A percentile compares a stretch with the other conserved stretches of the same genome.
Conservation (phyloP, 2,797 vertebrate genomes). For the Nannoperca obscura region DNA sequence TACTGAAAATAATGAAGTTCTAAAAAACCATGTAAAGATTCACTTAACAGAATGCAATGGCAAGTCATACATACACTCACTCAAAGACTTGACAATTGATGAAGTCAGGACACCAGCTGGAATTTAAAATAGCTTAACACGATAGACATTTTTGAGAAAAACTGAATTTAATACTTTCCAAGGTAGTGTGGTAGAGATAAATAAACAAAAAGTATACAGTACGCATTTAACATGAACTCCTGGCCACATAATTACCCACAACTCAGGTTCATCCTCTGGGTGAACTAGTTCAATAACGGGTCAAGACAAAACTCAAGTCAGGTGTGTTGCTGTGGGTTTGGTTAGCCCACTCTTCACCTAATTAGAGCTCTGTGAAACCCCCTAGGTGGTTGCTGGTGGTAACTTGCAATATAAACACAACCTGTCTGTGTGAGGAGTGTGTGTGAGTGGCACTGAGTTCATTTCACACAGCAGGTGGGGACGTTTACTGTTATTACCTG, state of each 20-base stretch:
- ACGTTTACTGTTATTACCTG: constrained; percentile 82
- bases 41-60: background rate
- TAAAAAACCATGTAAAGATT: background rate
- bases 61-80: too few species aligned
- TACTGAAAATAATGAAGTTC: background rate
- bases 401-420: constrained; percentile 73
- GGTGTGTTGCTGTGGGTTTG: constrained; percentile 64
- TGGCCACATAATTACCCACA: constrained; percentile 33
- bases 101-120: background rate
- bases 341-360: constrained; percentile 71
- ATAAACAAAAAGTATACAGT: background rate
- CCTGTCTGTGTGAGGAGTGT: constrained; percentile 58
- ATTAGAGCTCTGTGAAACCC: constrained; percentile 72
- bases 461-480: constrained; percentile 73
- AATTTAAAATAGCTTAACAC: background rate
- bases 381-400: constrained; percentile 57
- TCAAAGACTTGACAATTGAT: background rate
- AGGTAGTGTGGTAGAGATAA: background rate
- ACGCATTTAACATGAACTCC: background rate
- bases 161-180: background rate
- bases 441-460: constrained; percentile 67
- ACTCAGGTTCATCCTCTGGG: constrained; percentile 44
- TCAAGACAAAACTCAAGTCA: constrained; percentile 45
- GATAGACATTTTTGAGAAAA: background rate
- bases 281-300: constrained; percentile 56